These are phyloP conservation scores for Colius striatus DNA, from an alignment of 2,113 vertebrate genomes.

Conservation along the genomic window DNA sequence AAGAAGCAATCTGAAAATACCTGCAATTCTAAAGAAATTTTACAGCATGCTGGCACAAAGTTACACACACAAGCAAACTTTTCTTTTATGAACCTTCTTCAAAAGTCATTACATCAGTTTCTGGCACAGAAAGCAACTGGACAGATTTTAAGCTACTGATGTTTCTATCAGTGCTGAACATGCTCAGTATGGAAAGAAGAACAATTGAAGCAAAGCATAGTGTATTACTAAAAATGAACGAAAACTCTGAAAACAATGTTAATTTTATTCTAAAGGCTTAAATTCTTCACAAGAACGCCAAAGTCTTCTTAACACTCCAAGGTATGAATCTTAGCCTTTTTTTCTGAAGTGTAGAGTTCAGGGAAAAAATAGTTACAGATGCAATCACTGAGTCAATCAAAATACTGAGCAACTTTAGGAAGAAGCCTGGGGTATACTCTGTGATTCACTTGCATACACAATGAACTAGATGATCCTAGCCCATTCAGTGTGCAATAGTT, in stretches of 20 bases:
- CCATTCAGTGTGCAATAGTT: neutral
- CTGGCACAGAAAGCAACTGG: neutral
- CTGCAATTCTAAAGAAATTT: neutral
- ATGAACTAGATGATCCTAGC: neutral
- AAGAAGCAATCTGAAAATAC: neutral
- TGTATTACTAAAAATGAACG: neutral
- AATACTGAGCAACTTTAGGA: neutral
- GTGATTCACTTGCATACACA: neutral
- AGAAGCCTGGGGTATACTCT: neutral
- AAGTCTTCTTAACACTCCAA: neutral
- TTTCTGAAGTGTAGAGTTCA: neutral
- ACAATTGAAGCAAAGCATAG: neutral
- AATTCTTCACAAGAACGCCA: neutral
- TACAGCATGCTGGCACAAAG: neutral
- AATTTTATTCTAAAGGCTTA: neutral
- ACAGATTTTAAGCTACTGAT: neutral
- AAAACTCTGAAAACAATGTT: neutral
- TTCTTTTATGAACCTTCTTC: neutral
- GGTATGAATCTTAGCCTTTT: neutral
- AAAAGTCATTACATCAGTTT: neutral
- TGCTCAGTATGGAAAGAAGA: neutral
- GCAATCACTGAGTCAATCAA: neutral
- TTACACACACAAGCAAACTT: neutral
- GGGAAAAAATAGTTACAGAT: neutral
- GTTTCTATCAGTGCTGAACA: neutral